Evolutionary conservation across 2,113 vertebrate species (phyloP), one percentile per base, ranked within the genome.

Genomic region (Callorhinus ursinus): DNA sequence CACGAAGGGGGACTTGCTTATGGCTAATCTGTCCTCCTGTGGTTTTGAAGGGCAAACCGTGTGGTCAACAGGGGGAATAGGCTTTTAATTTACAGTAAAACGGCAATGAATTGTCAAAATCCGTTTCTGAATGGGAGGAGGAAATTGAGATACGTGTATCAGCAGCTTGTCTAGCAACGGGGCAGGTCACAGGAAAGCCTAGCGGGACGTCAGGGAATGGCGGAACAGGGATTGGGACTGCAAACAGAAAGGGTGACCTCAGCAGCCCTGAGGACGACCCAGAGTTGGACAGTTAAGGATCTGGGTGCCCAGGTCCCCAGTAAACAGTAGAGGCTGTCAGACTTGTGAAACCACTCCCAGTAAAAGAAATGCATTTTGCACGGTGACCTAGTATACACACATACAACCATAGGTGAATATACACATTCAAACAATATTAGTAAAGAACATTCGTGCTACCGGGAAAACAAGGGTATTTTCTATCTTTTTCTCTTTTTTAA

Each of bases 281-380:
- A 2, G 16, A 42, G 49, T 18, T 1, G 31, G 71, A 14, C 2
- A 6, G 13, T 2, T 3, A 46, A 61, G 26, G 39, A 33, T 4
- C 4, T 4, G 22, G 2, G 4, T 0, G 28, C 2, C 12, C 7
- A 57, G 24, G 42, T 4, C 42, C 21, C 19, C 39, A 28, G 8
- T 0, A n/a, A n/a, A 67, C 31, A 4, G 0, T 2, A 28, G 5
- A 53, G 16, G 31, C 69, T 61, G 55, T 53, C 69, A 15, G 39
- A 28, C 6, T 28, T 59, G 39, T 87, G 28, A 7, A 33, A 49
- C 18, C 16, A 12, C 65, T 31, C 46, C 19, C 12, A n/a, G 24
- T 19, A 12, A 55, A 12, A 55, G n/a, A 67, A n/a, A 51, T 1
- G 51, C 7, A 19, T 51, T 36, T 79, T 36, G 28, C 53, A 7